These are phyloP conservation scores for Stenodera caucasica DNA, from an alignment of 2,888 invertebrate species.

Conservation along the genomic window DNA sequence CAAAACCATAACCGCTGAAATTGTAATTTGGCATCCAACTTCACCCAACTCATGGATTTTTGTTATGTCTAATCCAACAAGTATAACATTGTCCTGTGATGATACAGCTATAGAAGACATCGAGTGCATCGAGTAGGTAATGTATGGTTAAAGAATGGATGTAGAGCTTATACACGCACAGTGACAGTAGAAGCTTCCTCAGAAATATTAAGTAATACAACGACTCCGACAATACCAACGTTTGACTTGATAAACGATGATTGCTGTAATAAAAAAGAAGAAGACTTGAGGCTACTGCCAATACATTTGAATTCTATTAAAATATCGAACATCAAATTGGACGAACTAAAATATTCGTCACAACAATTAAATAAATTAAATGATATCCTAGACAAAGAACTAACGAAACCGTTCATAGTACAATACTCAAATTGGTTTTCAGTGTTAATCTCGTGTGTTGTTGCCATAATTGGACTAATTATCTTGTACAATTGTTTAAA, in stretches of 20 bases:
- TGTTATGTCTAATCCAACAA: background rate
- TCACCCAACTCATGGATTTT: slow-evolving; percentile 9
- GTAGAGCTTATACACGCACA: background rate
- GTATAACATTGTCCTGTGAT: background rate
- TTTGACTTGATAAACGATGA: slow-evolving; percentile 9
- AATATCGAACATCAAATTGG: slow-evolving; percentile 24
- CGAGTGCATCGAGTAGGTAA: background rate
- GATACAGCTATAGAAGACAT: background rate
- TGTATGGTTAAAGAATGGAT: background rate
- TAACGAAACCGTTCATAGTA: background rate
- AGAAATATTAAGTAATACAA: background rate
- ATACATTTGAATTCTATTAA: slow-evolving; percentile 20
- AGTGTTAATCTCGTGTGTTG: background rate
- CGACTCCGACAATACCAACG: slow-evolving; percentile 4
- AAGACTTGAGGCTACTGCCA: slow-evolving; percentile 7
- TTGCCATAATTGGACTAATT: background rate
- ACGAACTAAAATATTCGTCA: slow-evolving; percentile 13
- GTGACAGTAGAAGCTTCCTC: too few relatives aligned
- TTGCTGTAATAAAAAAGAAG: slow-evolving; percentile 14
- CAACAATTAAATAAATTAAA: background rate
- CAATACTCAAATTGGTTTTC: background rate
- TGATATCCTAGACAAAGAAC: background rate
- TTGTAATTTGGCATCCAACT: slow-evolving; percentile 2
- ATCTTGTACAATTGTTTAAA: background rate
- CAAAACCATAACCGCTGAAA: slow-evolving; percentile 5